Base-by-base conservation (phyloP, 2,113 vertebrate species). In the Poeciliopsis turrubarensis region DNA sequence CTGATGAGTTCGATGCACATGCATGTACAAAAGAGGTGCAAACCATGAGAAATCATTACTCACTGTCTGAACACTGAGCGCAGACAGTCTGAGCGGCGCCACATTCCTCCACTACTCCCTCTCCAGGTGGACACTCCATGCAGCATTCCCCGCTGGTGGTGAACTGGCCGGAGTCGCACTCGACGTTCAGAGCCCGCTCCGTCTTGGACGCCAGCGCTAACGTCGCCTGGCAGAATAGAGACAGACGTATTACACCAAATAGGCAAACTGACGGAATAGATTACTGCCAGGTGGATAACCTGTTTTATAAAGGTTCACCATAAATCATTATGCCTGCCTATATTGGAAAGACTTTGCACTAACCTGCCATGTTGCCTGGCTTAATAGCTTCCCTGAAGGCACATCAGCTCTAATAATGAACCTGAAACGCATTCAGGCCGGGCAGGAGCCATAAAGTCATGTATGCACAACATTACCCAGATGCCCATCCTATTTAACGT, bases 61-160 rank as follows among this genome's bases (percentile, higher is more conserved):
- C 91, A 99, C 98, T 99, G 95, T 99, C 98, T 91, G 97, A 87
- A 91, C 98, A 99, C 83, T 95, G 96, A 78, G 94, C 79, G 1
- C 98, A 99, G 74, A 95, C 88, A 0, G 97, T 98, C 92, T 99
- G 97, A 73, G 94, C 94, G 60, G 77, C 87, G 30, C 95, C 97
- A 0, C 98, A 99, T 25, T 87, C 87, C 83, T 90, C 92, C 78
- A 90, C 83, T 77, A 99, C 94, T 0, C 98, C 98, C 77, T 99
- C 98, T 0, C 98, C 97, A n/a, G 96, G 93, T 73, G 95, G 96
- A 85, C 97, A 99, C 83, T 95, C 81, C 73, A 69, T 79, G 83
- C 98, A 99, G 94, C 97, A 99, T 66, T 98, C 96, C 0, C 96
- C 96, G 0, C 77, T 70, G 0, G 0, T 19, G 19, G 93, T 91